Evolutionary conservation across 2,888 invertebrate genomes (phyloP).

Genomic region (Dichetophora obliterata): DNA sequence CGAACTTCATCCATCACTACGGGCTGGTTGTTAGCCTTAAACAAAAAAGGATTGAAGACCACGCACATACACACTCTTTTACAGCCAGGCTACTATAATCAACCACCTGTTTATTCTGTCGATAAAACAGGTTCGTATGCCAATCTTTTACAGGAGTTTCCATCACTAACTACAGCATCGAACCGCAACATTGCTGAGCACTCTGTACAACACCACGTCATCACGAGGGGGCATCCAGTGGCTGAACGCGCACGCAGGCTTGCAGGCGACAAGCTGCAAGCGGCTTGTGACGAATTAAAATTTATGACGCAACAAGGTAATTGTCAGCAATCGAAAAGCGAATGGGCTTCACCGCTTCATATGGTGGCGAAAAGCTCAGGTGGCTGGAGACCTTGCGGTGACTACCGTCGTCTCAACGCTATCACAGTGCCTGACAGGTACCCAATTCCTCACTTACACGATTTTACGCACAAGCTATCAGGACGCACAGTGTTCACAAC

Average conservation of each 20-base stretch:
- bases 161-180: neutral
- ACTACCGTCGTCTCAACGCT: too few relatives aligned
- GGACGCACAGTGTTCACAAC: too few relatives aligned
- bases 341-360: constrained; percentile 48
- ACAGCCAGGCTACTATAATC: neutral
- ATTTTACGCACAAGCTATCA: too few relatives aligned
- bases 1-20: constrained; percentile 43
- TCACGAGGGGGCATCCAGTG: constrained; percentile 41
- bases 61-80: neutral
- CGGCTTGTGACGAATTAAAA: constrained; percentile 39
- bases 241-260: constrained; percentile 50
- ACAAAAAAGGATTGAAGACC: constrained; percentile 27
- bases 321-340: constrained; percentile 64
- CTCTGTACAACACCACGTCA: constrained; percentile 41
- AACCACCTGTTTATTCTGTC: neutral
- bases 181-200: constrained; percentile 22
- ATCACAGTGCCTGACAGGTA: too few relatives aligned
- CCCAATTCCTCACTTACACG: too few relatives aligned
- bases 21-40: constrained; percentile 42
- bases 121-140: neutral
- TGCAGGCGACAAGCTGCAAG: constrained; percentile 50
- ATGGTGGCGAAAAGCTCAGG: too few relatives aligned
- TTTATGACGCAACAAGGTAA: constrained; percentile 59
- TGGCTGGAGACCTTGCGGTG: too few relatives aligned
- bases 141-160: neutral